Evolutionary conservation across 2,797 vertebrate species (phyloP).

Genomic region (Anguilla pacifica): DNA sequence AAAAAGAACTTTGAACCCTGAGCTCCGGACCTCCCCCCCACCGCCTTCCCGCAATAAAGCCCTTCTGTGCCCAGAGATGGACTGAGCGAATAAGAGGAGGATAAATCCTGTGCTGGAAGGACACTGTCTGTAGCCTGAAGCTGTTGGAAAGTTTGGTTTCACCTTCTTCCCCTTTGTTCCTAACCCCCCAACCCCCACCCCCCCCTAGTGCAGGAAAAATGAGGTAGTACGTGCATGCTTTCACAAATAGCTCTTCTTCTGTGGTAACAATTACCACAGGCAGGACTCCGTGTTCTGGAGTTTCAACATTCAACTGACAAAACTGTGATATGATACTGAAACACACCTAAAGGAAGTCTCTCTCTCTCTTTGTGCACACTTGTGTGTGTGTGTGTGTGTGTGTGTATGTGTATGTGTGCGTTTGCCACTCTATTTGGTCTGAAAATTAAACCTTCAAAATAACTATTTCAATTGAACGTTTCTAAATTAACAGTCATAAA

Average conservation of each 20-base stretch:
- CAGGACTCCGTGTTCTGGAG: constrained; percentile 36
- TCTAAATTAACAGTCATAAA: background rate
- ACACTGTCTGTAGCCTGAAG: constrained; percentile 73
- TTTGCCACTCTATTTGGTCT: background rate
- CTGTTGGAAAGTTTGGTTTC: constrained; percentile 71
- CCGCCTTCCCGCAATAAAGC: constrained; percentile 5
- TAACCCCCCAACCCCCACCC: too few relatives aligned
- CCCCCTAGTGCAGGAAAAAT: constrained; percentile 68
- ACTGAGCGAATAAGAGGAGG: constrained; percentile 26
- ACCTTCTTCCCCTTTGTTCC: constrained; percentile 76
- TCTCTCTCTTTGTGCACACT: background rate
- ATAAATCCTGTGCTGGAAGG: constrained; percentile 63
- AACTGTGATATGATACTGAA: constrained; percentile 28
- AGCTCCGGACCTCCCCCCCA: background rate
- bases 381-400: constrained; percentile 38
- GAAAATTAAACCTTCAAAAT: background rate
- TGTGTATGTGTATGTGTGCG: constrained; percentile 22
- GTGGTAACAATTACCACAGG: background rate
- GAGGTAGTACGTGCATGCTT: constrained; percentile 72
- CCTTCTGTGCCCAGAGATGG: background rate
- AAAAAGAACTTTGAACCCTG: constrained; percentile 28
- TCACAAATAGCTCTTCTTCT: constrained; percentile 49
- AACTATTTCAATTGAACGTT: background rate
- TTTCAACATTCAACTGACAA: constrained; percentile 13
- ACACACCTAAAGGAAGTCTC: background rate